Conservation (phyloP, 2,797 vertebrate species). For the Tympanoctomys barrerae region DNA sequence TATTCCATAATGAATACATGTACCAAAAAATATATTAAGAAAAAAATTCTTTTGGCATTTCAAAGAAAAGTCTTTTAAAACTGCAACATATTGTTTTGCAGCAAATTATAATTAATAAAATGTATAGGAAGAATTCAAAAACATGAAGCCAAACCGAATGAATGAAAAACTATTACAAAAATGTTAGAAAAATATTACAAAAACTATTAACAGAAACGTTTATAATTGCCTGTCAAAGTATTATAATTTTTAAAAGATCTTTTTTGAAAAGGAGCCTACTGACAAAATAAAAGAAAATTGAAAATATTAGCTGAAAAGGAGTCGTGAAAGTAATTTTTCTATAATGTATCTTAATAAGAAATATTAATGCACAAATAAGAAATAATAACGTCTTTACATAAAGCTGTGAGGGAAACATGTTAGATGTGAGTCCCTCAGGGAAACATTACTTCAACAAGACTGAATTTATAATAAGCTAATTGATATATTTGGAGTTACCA, state of each 20-base stretch:
- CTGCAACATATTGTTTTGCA: constrained; percentile 14
- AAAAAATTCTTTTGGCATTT: constrained; percentile 1
- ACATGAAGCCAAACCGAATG: background rate
- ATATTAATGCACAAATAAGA: constrained; percentile 16
- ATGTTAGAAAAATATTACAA: constrained; percentile 44
- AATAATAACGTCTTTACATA: background rate
- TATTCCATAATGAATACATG: constrained; percentile 58
- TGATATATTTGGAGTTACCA: background rate
- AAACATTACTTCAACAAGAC: background rate
- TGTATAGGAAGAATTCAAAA: constrained; percentile 20
- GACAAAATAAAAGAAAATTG: background rate
- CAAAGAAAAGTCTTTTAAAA: constrained; percentile 41
- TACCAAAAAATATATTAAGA: constrained; percentile 30
- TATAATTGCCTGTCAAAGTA: constrained; percentile 22
- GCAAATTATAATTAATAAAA: constrained; percentile 56
- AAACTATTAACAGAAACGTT: constrained; percentile 31
- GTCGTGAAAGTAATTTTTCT: constrained; percentile 22
- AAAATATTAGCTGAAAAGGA: constrained; percentile 10
- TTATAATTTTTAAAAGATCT: constrained; percentile 30
- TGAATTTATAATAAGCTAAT: background rate
- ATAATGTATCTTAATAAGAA: constrained; percentile 1
- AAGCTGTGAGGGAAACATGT: background rate
- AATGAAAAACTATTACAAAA: constrained; percentile 52
- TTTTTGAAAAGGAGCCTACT: background rate
- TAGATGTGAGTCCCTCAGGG: background rate